Base-by-base conservation (phyloP, 1,140 invertebrate species). In the Aleiodes sp. region DNA sequence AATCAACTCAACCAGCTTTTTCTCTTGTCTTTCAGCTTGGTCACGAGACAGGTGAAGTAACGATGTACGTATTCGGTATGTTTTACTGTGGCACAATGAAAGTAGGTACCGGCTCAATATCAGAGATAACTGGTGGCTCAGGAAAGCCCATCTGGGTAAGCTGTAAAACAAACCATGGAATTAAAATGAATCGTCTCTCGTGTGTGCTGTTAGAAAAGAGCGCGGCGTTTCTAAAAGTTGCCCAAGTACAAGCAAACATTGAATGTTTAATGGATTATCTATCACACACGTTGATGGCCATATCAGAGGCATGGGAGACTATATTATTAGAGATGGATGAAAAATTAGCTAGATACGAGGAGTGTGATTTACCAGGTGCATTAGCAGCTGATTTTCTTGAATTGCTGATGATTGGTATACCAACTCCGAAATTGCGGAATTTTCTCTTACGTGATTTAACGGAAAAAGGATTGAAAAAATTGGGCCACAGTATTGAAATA, bases 401-500 rank as follows among this genome's bases (percentile, higher is more conserved):
- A 81, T 82, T 98, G 16, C 86, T 98, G 0, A 92, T 97, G 87
- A 94, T 98, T 84, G 96, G 96, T 37, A 89, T 91, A 37, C 91
- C 94, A 73, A 92, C 93, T 28, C 88, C 91, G 73, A 91, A 94
- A 81, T 87, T 98, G 70, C 92, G 96, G 82, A 87, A 91, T 60
- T 96, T 96, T 88, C 85, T 97, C 6, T 83, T 93, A 16, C 89
- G 92, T 77, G 95, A 97, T 77, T 86, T 98, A 28, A 97, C 95
- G n/a, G 95, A 97, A 72, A 98, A 98, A 86, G 96, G 95, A 28
- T 86, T 98, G 8, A 97, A 98, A 83, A 98, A 98, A 84, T 90
- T 98, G 66, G 94, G 95, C 19, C 92, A 93, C 75, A 96, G 95
- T n/a, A 94, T 97, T 74, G 96, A 97, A 81, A 88, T 95, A 68